Evolutionary conservation across 2,888 invertebrate genomes (phyloP), one percentile per base, ranked within the genome.

Genomic region (Muschampia staudingeri): DNA sequence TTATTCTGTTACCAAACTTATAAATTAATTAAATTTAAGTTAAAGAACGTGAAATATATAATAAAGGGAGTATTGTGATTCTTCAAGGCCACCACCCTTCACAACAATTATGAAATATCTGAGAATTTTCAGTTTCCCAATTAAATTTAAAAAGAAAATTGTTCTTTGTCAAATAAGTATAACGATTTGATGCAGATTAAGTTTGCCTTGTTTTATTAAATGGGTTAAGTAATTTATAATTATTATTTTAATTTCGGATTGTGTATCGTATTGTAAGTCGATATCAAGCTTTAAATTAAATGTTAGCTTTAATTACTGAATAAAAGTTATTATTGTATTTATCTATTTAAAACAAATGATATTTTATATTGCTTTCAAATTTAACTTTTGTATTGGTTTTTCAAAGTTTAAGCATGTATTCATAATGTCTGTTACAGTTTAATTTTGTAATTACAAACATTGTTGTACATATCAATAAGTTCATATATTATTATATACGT

Each of bases 251-350:
- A 81, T 81, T 81, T 76, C 52, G 61, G 37, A 83, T 87, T 86
- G 80, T 87, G 88, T 89, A 83, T 88, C 82, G 77, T 89, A 84
- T 87, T 91, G 90, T 94, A 94, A 94, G 94, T 96, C 92, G 93
- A 94, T 94, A 92, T 93, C 92, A 95, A 96, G 96, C 96, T 97
- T 97, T 97, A 97, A 97, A 96, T 96, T 96, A 92, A 94, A 95
- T 94, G 92, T 96, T 96, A 97, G 96, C 96, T 97, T 97, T 97
- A 97, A 96, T 96, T 95, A 95, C 92, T 85, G 88, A 89, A 91
- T 95, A 93, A 94, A 93, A 90, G 90, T 92, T 92, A 92, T 90
- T 85, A 88, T 89, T 90, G 72, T 87, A 85, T 84, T 84, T 70
- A 83, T 92, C 81, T 92, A 93, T 92, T 92, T 91, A 91, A 91